A percentile compares a stretch with the other conserved stretches of the same genome.
These are phyloP conservation scores for Montipora capitata DNA, from an alignment of 92 coral and sea anemone species.

Conservation along the genomic window DNA sequence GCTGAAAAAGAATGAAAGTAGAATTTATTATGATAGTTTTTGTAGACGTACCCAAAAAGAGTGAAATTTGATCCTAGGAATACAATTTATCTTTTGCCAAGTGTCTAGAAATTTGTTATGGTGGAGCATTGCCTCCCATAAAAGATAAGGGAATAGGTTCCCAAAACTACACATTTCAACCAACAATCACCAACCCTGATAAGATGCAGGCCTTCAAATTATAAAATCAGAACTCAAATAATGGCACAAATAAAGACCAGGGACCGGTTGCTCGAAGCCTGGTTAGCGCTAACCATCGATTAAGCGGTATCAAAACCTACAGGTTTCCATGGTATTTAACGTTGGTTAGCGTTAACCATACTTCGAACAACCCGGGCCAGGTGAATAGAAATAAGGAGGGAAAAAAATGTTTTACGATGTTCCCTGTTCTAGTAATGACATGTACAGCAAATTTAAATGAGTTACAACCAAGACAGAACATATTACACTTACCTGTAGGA, in stretches of 20 bases:
- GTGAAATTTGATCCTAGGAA: too few relatives aligned
- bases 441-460: too few relatives aligned
- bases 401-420: background rate
- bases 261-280: too few relatives aligned
- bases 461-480: too few relatives aligned
- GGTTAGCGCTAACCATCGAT: too few relatives aligned
- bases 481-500: too few relatives aligned
- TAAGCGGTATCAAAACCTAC: too few relatives aligned
- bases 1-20: background rate
- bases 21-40: background rate
- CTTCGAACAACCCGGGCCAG: too few relatives aligned
- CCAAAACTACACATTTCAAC: conserved; percentile 11
- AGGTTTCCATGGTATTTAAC: too few relatives aligned
- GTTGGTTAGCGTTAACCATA: too few relatives aligned
- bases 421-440: conserved; percentile 1
- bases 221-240: conserved; percentile 6
- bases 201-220: conserved; percentile 1
- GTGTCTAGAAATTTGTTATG: background rate
- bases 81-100: too few relatives aligned
- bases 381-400: background rate
- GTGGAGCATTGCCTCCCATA: background rate
- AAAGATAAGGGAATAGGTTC: conserved; percentile 5
- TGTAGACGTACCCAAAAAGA: background rate
- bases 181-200: background rate
- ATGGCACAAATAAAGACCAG: conserved; percentile 2